Percentiles rank a stretch among this genome's conserved stretches.
phyloP scores from a whole-genome alignment of 2,888 invertebrate genomes.

The Xiphydria camelus region DNA sequence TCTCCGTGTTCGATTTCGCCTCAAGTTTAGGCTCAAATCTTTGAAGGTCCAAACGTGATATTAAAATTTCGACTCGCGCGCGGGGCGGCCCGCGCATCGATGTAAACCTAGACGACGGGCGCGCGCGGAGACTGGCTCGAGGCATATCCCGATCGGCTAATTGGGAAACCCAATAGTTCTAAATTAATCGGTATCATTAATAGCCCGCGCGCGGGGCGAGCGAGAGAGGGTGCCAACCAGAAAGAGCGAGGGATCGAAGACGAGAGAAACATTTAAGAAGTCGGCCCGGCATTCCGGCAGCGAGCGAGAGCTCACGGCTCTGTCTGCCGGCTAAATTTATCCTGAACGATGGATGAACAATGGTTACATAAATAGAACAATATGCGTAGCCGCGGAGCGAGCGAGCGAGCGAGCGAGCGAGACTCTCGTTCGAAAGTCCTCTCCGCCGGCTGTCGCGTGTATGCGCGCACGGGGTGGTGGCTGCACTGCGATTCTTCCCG shows the following conservation, averaged over 20 bases:
- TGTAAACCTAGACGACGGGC: no score
- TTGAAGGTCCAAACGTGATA: no score
- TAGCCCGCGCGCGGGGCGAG: slow-evolving; percentile 38
- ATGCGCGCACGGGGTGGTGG: no score
- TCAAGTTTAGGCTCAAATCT: no score
- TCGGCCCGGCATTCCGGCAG: slow-evolving; percentile 50
- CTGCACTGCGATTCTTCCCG: no score
- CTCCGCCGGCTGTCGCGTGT: no score
- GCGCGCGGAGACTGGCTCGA: no score
- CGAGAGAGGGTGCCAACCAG: slow-evolving; percentile 21
- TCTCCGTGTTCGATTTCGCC: no score
- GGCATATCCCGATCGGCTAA: slow-evolving; percentile 52
- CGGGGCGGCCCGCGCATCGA: no score
- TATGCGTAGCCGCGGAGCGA: slow-evolving; percentile 47
- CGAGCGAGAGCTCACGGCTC: slow-evolving; percentile 19
- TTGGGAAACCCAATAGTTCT: slow-evolving; percentile 59
- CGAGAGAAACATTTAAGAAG: slow-evolving; percentile 53
- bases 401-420: slow-evolving; percentile 1
- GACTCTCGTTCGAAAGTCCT: slow-evolving; percentile 1
- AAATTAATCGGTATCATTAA: slow-evolving; percentile 58
- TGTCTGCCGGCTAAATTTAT: slow-evolving; percentile 51
- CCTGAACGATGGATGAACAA: slow-evolving; percentile 58
- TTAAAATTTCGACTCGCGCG: no score
- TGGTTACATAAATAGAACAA: slow-evolving; percentile 58
- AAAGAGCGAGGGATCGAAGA: slow-evolving; percentile 31